Evolutionary conservation across 2,888 invertebrate genomes (phyloP), one percentile per base, ranked within the genome.

Genomic region (Heliconius ismenius): DNA sequence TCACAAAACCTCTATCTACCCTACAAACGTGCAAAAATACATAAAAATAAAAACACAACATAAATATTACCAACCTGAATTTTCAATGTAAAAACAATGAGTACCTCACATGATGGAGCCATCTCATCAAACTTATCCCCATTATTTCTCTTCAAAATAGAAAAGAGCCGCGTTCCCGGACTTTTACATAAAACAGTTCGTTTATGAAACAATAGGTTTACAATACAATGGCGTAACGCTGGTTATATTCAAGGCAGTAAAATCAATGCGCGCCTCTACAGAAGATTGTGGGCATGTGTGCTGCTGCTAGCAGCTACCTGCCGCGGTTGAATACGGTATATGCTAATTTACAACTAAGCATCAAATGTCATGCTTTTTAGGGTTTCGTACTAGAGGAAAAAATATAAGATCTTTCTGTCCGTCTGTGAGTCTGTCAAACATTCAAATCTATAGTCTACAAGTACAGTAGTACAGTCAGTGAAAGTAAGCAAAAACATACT

Each of bases 221-320:
- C 67, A 75, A 73, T 75, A 76, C 79, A 76, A 76, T 76, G 58
- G 75, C 43, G 70, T 70, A 75, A 74, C 74, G 72, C 72, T 76
- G 76, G 78, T 76, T 79, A 74, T 74, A 78, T 79, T 79, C 76
- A 78, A 79, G 76, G 76, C 72, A 78, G 76, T 75, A 75, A 75
- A 79, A 79, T 79, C 79, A 79, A 79, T 79, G 77, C 67, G 13
- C 69, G 64, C 63, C 74, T 72, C 54, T 72, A 73, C 64, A 36
- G n/a, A 67, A 74, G 77, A 67, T 72, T 67, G 70, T 60, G 58
- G 72, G 76, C 58, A 72, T 69, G 70, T 76, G 63, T 64, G 76
- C 64, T 70, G 75, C 62, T 21, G 32, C 32, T 7, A 32, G 0
- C 32, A 32, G 68, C 69, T 58, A 36, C 32, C 28, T 65, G 36